These are phyloP conservation scores for Harpegnathos saltator DNA, from an alignment of 1,140 invertebrate species.

Conservation along the genomic window DNA sequence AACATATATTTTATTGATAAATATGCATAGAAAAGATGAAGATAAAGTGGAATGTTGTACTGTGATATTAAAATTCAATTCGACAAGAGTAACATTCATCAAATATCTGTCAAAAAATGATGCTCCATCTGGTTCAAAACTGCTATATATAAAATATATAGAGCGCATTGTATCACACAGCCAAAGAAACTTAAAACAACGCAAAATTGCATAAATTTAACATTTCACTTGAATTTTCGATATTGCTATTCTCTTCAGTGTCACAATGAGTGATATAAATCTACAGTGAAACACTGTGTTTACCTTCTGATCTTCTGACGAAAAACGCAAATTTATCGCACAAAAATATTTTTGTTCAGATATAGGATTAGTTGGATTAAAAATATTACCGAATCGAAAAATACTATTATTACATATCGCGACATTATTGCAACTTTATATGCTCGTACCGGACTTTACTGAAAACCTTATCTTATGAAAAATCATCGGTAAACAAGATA, in stretches of 20 bases:
- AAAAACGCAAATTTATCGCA: neutral
- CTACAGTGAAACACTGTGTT: slow-evolving; percentile 1
- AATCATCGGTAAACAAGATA: neutral
- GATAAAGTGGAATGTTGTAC: neutral
- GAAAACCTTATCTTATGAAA: slow-evolving; percentile 4
- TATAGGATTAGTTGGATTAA: neutral
- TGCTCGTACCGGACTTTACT: neutral
- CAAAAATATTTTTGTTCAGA: neutral
- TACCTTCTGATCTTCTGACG: slow-evolving; percentile 1
- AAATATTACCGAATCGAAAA: neutral
- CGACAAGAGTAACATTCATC: neutral
- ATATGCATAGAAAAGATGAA: slow-evolving; percentile 5
- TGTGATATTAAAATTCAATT: slow-evolving; percentile 11
- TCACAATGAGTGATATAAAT: neutral
- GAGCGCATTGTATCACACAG: neutral
- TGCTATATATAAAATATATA: neutral
- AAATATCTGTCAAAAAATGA: neutral
- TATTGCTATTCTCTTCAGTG: neutral
- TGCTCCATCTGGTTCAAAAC: slow-evolving; percentile 9
- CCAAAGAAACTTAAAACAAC: too few species aligned
- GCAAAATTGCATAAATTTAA: slow-evolving; percentile 18
- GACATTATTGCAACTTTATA: neutral
- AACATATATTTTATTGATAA: neutral
- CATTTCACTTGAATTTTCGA: neutral
- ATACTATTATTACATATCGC: too few species aligned